Percentiles rank a stretch among this genome's conserved stretches.
Evolutionary conservation across 2,113 vertebrate genomes (phyloP).

Genomic region (Muscicapa adusta): DNA sequence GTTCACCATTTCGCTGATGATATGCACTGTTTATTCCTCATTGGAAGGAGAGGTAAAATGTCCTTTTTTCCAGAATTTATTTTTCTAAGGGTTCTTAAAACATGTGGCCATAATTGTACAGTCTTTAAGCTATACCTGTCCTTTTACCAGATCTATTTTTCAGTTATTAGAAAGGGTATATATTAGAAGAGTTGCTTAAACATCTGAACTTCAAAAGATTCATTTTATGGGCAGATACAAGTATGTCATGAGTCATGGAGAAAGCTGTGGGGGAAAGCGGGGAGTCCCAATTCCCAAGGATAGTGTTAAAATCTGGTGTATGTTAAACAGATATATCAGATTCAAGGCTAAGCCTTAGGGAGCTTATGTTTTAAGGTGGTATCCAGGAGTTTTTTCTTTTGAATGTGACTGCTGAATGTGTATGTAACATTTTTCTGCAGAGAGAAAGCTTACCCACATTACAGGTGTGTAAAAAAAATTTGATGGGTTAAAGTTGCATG

Average conservation of each 20-base stretch:
- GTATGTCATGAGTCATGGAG: slow-evolving; percentile 27
- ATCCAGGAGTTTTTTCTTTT: slow-evolving; percentile 58
- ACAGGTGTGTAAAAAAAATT: slow-evolving; percentile 16
- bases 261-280: background rate
- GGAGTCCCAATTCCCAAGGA: slow-evolving; percentile 60
- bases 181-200: background rate
- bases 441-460: background rate
- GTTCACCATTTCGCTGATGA: background rate
- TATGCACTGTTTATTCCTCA: background rate
- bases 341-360: slow-evolving; percentile 44
- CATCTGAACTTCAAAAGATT: slow-evolving; percentile 1
- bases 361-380: slow-evolving; percentile 39
- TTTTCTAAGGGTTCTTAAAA: background rate
- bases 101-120: background rate
- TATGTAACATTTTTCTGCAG: slow-evolving; percentile 8
- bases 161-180: background rate
- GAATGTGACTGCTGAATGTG: background rate
- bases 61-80: background rate
- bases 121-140: background rate
- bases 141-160: slow-evolving; percentile 10
- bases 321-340: slow-evolving; percentile 42
- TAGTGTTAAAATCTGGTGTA: slow-evolving; percentile 60
- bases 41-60: background rate
- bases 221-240: background rate
- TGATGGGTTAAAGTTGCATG: background rate